Conservation (phyloP, 2,113 vertebrate genomes). For the Sturnira hondurensis region DNA sequence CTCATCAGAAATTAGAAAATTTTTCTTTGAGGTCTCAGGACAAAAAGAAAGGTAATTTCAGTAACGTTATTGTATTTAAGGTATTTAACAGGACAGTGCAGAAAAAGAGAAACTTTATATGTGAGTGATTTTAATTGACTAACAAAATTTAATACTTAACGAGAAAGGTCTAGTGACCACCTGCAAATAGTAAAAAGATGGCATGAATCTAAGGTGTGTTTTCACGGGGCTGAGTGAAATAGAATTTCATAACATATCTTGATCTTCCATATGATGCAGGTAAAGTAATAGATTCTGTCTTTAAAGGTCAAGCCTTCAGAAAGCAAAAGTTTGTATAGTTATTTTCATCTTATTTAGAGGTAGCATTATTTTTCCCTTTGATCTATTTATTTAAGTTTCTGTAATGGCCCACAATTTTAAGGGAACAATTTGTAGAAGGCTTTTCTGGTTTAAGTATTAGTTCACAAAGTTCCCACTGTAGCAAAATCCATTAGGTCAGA, state of each 20-base stretch:
- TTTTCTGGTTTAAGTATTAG: slow-evolving; percentile 56
- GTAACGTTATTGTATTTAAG: not conserved
- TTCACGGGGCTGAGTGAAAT: not conserved
- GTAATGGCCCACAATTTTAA: slow-evolving; percentile 58
- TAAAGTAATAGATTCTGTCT: not conserved
- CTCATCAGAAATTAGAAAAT: slow-evolving; percentile 40
- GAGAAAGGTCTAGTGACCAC: not conserved
- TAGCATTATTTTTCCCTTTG: not conserved
- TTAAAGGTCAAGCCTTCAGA: not conserved
- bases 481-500: slow-evolving; percentile 19
- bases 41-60: not conserved
- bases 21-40: slow-evolving; percentile 29
- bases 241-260: not conserved
- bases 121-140: not conserved
- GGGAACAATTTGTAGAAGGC: slow-evolving; percentile 30
- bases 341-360: not conserved
- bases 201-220: not conserved
- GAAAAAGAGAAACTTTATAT: not conserved
- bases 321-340: not conserved
- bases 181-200: not conserved
- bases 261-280: not conserved
- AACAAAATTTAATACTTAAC: not conserved
- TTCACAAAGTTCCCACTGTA: slow-evolving; percentile 48
- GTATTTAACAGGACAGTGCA: not conserved
- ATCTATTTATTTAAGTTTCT: slow-evolving; percentile 49